Percentiles rank a stretch among this genome's conserved stretches.
phyloP scores from a whole-genome alignment of 1,140 invertebrate genomes.

The Cydia pomonella region DNA sequence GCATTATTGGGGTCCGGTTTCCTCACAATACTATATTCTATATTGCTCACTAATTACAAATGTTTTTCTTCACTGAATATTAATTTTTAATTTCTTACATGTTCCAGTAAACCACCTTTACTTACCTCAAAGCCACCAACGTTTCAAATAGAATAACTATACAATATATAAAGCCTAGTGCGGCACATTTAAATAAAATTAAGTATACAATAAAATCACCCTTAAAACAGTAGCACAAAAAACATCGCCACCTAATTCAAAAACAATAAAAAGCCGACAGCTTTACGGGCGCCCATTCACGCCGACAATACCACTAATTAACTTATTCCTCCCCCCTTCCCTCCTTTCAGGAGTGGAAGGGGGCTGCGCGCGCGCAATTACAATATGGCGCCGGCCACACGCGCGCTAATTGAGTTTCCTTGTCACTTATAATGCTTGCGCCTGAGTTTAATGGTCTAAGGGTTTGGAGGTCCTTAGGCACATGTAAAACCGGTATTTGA shows the following conservation, averaged over 20 bases:
- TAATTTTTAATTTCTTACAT: no score
- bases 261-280: background rate
- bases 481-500: background rate
- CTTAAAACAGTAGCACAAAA: background rate
- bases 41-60: no score
- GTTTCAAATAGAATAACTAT: no score
- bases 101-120: no score
- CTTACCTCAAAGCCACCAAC: no score
- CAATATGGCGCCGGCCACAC: constrained; percentile 57
- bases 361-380: constrained; percentile 60
- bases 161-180: no score
- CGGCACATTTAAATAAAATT: background rate
- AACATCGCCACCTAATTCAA: constrained; percentile 3
- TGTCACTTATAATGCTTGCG: constrained; percentile 52
- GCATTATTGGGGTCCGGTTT: no score
- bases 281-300: background rate
- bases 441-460: constrained; percentile 46
- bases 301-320: constrained; percentile 18
- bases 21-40: no score
- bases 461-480: constrained; percentile 30
- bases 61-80: no score
- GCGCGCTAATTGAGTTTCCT: constrained; percentile 72
- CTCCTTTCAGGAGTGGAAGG: constrained; percentile 35
- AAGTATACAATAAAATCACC: background rate
- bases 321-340: background rate